Percentiles rank a stretch among this genome's conserved stretches.
Conservation (phyloP, 2,888 invertebrate genomes). For the Eudemis profundana region DNA sequence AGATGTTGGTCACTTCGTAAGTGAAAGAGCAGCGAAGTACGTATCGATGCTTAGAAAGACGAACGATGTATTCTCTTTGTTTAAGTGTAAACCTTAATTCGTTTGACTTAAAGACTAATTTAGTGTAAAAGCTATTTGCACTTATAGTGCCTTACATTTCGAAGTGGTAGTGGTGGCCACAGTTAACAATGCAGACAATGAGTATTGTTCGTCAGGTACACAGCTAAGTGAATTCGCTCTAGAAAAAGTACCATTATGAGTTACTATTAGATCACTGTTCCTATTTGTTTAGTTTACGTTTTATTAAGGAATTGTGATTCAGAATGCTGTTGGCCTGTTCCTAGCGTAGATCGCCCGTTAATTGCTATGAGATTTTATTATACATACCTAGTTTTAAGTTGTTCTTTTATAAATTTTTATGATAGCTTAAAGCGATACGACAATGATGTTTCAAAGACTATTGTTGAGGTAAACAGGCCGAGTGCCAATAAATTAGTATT, state of each 20-base stretch:
- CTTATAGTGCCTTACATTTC: too few relatives aligned
- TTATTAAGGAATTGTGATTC: conserved; percentile 19
- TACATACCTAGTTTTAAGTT: conserved; percentile 60
- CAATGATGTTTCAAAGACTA: conserved; percentile 74
- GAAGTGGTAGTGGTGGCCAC: too few relatives aligned
- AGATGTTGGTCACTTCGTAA: too few relatives aligned
- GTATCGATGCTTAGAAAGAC: too few relatives aligned
- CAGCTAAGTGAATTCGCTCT: too few relatives aligned
- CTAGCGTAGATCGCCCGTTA: conserved; percentile 51
- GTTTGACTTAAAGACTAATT: too few relatives aligned
- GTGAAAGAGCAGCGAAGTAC: too few relatives aligned
- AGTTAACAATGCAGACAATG: too few relatives aligned
- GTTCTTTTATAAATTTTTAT: conserved; percentile 63
- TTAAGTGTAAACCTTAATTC: too few relatives aligned
- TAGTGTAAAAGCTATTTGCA: too few relatives aligned
- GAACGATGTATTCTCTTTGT: too few relatives aligned
- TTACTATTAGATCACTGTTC: conserved; percentile 7
- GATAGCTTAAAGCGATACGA: conserved; percentile 78
- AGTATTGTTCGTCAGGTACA: too few relatives aligned
- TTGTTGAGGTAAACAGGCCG: conserved; percentile 81
- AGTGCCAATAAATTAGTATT: conserved; percentile 55
- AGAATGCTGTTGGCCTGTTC: conserved; percentile 8
- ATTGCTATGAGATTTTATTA: conserved; percentile 66
- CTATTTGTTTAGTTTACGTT: conserved; percentile 11
- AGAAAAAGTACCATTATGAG: conserved; percentile 11